A percentile compares a stretch with the other conserved stretches of the same genome.
phyloP scores from a whole-genome alignment of 1,140 invertebrate species.

The Drosophila sp. region DNA sequence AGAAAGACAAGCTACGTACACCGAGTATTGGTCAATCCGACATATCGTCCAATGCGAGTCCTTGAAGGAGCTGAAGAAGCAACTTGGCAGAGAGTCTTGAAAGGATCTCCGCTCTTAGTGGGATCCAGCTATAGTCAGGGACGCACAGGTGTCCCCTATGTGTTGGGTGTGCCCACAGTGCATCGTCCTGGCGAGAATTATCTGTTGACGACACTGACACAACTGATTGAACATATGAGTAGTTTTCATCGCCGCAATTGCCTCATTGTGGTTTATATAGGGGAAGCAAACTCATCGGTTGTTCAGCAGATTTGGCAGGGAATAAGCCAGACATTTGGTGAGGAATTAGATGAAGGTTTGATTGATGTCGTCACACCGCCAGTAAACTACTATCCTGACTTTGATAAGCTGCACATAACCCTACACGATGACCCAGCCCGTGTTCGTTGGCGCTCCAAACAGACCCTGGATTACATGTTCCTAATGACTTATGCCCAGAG shows the following conservation, averaged over 20 bases:
- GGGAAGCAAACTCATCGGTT: slow-evolving; percentile 22
- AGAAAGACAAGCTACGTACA: not conserved
- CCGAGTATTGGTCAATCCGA: not conserved
- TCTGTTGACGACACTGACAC: slow-evolving; percentile 17
- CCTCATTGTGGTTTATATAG: slow-evolving; percentile 53
- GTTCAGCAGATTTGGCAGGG: slow-evolving; percentile 23
- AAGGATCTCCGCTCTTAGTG: not conserved
- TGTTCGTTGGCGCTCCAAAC: slow-evolving; percentile 35
- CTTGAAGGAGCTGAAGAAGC: not conserved
- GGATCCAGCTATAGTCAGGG: slow-evolving; percentile 7
- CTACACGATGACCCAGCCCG: slow-evolving; percentile 27
- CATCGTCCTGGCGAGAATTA: slow-evolving; percentile 11
- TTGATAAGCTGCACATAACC: not conserved
- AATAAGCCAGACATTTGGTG: not conserved
- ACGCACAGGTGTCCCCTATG: slow-evolving; percentile 25
- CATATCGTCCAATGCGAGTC: not conserved
- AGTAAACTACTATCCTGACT: slow-evolving; percentile 45
- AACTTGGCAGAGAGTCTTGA: slow-evolving; percentile 11
- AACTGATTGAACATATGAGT: slow-evolving; percentile 33
- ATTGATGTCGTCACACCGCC: slow-evolving; percentile 51
- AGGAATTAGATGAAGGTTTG: slow-evolving; percentile 31
- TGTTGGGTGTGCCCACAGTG: slow-evolving; percentile 53
- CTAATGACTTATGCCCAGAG: slow-evolving; percentile 48
- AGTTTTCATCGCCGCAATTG: not conserved
- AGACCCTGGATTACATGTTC: slow-evolving; percentile 51